phyloP scores from a whole-genome alignment of 2,113 vertebrate genomes.

The Chionodraco myersi region DNA sequence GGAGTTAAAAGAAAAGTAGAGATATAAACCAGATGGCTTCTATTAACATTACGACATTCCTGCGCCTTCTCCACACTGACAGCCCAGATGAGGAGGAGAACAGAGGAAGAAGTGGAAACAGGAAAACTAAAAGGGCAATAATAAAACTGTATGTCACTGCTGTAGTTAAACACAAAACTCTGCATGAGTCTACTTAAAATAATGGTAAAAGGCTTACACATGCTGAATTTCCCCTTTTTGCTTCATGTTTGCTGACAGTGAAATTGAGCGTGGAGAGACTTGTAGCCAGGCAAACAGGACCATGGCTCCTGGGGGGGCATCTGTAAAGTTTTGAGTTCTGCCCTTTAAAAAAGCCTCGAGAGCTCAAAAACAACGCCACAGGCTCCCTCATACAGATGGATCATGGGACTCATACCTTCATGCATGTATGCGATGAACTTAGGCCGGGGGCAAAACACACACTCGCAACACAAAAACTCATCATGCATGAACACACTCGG shows the following conservation, averaged over 20 bases:
- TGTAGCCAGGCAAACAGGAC: conserved; percentile 22
- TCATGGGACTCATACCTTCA: conserved; percentile 5
- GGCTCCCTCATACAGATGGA: conserved; percentile 1
- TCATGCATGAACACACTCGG: neutral
- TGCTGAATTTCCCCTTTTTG: neutral
- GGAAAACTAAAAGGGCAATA: neutral
- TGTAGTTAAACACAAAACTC: conserved; percentile 12
- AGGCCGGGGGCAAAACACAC: neutral
- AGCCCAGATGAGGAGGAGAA: conserved; percentile 27
- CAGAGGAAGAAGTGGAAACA: conserved; percentile 6
- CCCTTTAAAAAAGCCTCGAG: conserved; percentile 14
- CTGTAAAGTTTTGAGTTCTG: conserved; percentile 2
- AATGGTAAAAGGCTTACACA: neutral
- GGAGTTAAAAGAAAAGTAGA: conserved; percentile 47
- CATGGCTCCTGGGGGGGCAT: neutral
- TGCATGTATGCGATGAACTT: neutral
- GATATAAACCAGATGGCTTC: conserved; percentile 72
- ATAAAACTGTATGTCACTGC: neutral
- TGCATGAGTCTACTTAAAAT: neutral
- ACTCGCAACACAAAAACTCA: conserved; percentile 3
- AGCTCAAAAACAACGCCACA: conserved; percentile 2
- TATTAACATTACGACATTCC: conserved; percentile 71
- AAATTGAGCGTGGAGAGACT: conserved; percentile 42
- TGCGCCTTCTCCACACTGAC: conserved; percentile 39
- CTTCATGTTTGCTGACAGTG: conserved; percentile 24